Evolutionary conservation across 2,113 vertebrate genomes (phyloP).

Genomic region (Willisornis vidua): DNA sequence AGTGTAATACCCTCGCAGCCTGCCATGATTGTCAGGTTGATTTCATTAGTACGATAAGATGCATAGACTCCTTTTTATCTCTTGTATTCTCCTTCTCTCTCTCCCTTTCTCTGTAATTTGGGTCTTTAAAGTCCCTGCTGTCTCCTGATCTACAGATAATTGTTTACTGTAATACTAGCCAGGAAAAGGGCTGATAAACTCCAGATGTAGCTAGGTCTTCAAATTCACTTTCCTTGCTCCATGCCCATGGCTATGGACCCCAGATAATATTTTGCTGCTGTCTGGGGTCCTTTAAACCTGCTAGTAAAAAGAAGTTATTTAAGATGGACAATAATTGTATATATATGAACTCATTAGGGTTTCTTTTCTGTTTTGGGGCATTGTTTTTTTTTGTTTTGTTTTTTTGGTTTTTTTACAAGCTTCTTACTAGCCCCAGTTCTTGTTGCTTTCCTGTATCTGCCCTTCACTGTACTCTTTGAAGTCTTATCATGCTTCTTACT

Average conservation of each 20-base stretch:
- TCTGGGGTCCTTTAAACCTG: constrained; percentile 60
- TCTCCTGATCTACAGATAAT: constrained; percentile 91
- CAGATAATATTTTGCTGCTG: constrained; percentile 74
- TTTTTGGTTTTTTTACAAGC: constrained; percentile 22
- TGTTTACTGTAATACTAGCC: constrained; percentile 87
- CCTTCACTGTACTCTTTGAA: constrained; percentile 62
- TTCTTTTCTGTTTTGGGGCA: neutral
- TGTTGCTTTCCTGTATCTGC: constrained; percentile 26
- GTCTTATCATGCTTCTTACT: constrained; percentile 63
- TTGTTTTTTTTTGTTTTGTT: neutral
- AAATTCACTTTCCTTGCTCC: constrained; percentile 82
- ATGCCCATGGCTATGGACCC: constrained; percentile 77
- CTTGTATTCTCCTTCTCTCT: constrained; percentile 70
- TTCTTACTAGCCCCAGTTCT: constrained; percentile 28
- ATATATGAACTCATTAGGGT: neutral
- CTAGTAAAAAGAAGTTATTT: constrained; percentile 54
- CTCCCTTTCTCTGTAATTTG: constrained; percentile 79
- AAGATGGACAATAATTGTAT: constrained; percentile 3
- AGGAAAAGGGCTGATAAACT: constrained; percentile 90
- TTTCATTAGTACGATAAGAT: constrained; percentile 83
- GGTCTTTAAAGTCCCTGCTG: constrained; percentile 86
- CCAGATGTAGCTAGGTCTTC: constrained; percentile 87
- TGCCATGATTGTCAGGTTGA: constrained; percentile 80
- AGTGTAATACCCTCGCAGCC: constrained; percentile 69
- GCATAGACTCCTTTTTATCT: constrained; percentile 83